Percentiles rank a stretch among this genome's conserved stretches.
Conservation (phyloP, 2,797 vertebrate genomes). For the Enoplosus armatus region DNA sequence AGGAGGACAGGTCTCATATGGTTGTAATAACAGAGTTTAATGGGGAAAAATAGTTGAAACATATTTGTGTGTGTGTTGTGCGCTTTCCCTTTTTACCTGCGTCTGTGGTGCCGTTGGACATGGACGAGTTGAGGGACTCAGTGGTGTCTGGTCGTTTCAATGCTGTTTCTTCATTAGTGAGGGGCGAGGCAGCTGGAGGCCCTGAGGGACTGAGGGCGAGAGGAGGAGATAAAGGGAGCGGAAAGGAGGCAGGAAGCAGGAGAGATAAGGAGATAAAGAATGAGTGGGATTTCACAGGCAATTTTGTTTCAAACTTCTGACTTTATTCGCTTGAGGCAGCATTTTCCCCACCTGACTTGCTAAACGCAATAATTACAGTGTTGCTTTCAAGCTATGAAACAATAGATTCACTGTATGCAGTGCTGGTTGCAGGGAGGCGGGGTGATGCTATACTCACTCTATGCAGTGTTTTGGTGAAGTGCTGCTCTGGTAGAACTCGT, state of each 20-base stretch:
- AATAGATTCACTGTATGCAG: constrained; percentile 10
- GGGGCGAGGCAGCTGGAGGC: constrained; percentile 86
- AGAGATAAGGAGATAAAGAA: constrained; percentile 16
- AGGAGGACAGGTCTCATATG: not conserved
- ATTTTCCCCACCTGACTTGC: constrained; percentile 13
- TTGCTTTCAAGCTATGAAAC: constrained; percentile 11
- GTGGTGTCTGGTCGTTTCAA: constrained; percentile 95
- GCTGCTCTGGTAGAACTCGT: constrained; percentile 96
- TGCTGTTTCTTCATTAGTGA: constrained; percentile 87
- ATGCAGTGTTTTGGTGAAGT: constrained; percentile 94
- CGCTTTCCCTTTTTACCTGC: constrained; percentile 83
- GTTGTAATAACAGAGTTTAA: not conserved
- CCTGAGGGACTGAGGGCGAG: constrained; percentile 86
- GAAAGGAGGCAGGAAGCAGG: constrained; percentile 28
- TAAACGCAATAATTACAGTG: constrained; percentile 6
- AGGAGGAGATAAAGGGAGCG: constrained; percentile 11
- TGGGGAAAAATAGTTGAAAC: not conserved
- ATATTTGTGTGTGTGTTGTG: not conserved
- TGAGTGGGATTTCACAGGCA: not conserved
- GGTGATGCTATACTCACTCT: constrained; percentile 89
- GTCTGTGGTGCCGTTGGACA: constrained; percentile 98
- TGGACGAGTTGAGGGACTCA: constrained; percentile 95
- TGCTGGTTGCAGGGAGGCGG: not conserved
- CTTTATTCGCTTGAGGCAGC: constrained; percentile 5
- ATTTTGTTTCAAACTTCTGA: not conserved